These are phyloP conservation scores for Mimachlamys varia DNA, from an alignment of 2,888 invertebrate genomes.

Conservation along the genomic window DNA sequence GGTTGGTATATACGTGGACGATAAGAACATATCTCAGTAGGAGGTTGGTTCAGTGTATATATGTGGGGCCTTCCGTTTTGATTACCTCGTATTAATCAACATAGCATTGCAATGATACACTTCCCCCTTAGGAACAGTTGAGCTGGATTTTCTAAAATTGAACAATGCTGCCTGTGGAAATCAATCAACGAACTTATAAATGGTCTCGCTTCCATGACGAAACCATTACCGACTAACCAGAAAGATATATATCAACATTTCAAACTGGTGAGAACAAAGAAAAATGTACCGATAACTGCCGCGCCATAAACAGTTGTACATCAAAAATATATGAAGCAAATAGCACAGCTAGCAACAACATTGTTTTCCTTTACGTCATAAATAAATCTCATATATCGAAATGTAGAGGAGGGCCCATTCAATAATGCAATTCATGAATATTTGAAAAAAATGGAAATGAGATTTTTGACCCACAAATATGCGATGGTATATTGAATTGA, in stretches of 20 bases:
- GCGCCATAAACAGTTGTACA: not conserved
- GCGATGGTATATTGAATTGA: constrained; percentile 1
- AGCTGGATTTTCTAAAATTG: not conserved
- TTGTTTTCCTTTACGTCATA: not conserved
- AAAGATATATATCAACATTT: not conserved
- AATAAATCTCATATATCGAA: constrained; percentile 7
- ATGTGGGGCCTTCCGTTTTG: too few species aligned
- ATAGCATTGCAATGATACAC: not conserved
- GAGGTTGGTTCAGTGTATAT: too few species aligned
- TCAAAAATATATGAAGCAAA: not conserved
- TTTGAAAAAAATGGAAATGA: not conserved
- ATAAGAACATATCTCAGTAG: too few species aligned
- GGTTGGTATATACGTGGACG: too few species aligned
- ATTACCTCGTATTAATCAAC: too few species aligned
- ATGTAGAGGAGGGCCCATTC: not conserved
- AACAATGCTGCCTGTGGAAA: not conserved
- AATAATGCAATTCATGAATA: not conserved
- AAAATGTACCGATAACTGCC: too few species aligned
- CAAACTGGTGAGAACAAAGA: too few species aligned
- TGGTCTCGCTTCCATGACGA: too few species aligned
- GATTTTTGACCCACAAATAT: not conserved
- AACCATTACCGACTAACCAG: not conserved
- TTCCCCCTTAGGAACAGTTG: not conserved
- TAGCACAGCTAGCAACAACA: not conserved
- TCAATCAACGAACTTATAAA: not conserved